These are phyloP conservation scores for Turdus rufiventris DNA, from an alignment of 2,113 vertebrate species.

Conservation along the genomic window DNA sequence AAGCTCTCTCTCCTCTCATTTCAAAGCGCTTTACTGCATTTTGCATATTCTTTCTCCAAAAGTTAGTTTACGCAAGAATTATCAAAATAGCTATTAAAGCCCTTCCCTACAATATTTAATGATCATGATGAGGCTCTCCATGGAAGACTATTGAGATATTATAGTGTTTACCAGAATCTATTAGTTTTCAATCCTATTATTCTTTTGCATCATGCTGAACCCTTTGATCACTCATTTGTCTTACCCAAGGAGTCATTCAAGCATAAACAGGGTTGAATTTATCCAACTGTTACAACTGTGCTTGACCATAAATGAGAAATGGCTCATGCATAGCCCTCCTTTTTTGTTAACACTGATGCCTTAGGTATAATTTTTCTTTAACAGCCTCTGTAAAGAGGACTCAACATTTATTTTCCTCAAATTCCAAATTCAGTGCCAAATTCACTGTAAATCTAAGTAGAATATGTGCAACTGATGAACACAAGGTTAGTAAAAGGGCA, in stretches of 20 bases:
- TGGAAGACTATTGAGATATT: neutral
- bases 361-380: neutral
- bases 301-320: neutral
- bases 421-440: neutral
- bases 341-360: neutral
- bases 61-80: neutral
- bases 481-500: neutral
- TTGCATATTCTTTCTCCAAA: neutral
- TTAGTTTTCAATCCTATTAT: neutral
- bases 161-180: neutral
- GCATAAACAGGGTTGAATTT: neutral
- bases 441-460: neutral
- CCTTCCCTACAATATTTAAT: neutral
- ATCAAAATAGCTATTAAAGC: neutral
- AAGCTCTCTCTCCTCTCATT: neutral
- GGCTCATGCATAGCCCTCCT: neutral
- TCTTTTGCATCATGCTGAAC: neutral
- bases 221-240: neutral
- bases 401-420: neutral
- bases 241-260: neutral
- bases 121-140: neutral
- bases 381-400: neutral
- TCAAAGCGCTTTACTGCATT: neutral
- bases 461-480: neutral
- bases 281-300: neutral